Evolutionary conservation across 2,113 vertebrate species (phyloP).

Genomic region (Poeciliopsis retropinna): DNA sequence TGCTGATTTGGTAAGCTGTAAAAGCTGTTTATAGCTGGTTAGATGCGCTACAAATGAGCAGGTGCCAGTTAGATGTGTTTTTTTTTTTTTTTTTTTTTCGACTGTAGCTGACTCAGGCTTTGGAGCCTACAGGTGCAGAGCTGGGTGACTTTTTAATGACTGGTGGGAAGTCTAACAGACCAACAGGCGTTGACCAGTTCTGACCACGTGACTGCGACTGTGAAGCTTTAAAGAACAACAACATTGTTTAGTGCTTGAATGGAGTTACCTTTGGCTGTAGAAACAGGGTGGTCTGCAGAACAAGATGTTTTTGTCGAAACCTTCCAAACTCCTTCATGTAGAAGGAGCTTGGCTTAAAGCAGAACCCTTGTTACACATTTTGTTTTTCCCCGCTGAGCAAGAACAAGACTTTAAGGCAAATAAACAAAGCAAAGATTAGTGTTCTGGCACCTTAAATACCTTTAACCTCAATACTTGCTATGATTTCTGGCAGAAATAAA

Average conservation of each 20-base stretch:
- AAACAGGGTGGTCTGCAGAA: constrained; percentile 1
- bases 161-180: constrained; percentile 29
- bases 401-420: constrained; percentile 5
- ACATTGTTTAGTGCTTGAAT: constrained; percentile 9
- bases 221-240: constrained; percentile 13
- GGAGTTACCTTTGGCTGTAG: constrained; percentile 17
- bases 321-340: constrained; percentile 44
- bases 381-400: constrained; percentile 6
- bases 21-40: constrained; percentile 46
- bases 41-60: constrained; percentile 50
- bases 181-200: constrained; percentile 38
- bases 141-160: constrained; percentile 32
- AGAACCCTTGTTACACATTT: constrained; percentile 27
- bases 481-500: background rate
- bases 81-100: constrained; percentile 49
- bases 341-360: constrained; percentile 38
- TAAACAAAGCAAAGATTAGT: background rate
- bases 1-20: constrained; percentile 52
- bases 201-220: constrained; percentile 6
- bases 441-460: background rate
- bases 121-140: constrained; percentile 53
- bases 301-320: constrained; percentile 32
- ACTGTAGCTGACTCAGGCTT: constrained; percentile 34
- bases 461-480: background rate
- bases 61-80: constrained; percentile 40